Evolutionary conservation across 2,113 vertebrate genomes (phyloP).

Genomic region (Poecile atricapillus): DNA sequence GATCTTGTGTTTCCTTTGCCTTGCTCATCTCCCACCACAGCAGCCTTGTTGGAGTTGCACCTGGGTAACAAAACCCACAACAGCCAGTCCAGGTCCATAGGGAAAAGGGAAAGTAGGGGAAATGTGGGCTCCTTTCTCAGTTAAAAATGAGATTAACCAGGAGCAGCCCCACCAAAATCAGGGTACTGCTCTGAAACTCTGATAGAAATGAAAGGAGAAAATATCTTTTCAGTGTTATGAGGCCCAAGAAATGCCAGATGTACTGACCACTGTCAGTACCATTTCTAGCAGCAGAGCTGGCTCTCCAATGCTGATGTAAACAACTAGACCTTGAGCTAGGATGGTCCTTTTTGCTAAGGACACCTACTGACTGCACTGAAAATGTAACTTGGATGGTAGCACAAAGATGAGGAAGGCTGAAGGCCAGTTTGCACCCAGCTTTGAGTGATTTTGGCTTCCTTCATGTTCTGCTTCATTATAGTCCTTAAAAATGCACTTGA

Average conservation of each 20-base stretch:
- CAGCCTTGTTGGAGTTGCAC: neutral
- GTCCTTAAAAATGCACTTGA: neutral
- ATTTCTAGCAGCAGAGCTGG: neutral
- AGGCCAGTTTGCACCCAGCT: neutral
- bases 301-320: neutral
- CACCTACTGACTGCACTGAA: neutral
- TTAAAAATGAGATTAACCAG: neutral
- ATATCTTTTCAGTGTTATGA: neutral
- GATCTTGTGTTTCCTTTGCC: neutral
- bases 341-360: neutral
- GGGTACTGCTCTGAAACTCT: neutral
- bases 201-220: neutral
- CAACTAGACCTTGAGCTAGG: neutral
- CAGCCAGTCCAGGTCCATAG: too few species aligned
- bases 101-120: neutral
- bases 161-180: neutral
- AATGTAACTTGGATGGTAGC: neutral
- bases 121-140: neutral
- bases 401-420: neutral
- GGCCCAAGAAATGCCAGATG: neutral
- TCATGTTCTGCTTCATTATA: neutral
- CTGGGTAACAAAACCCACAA: rapidly evolving
- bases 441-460: neutral
- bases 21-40: neutral
- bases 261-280: too few species aligned